Conservation (phyloP, 2,888 invertebrate species). For the Galerucella pusilla region DNA sequence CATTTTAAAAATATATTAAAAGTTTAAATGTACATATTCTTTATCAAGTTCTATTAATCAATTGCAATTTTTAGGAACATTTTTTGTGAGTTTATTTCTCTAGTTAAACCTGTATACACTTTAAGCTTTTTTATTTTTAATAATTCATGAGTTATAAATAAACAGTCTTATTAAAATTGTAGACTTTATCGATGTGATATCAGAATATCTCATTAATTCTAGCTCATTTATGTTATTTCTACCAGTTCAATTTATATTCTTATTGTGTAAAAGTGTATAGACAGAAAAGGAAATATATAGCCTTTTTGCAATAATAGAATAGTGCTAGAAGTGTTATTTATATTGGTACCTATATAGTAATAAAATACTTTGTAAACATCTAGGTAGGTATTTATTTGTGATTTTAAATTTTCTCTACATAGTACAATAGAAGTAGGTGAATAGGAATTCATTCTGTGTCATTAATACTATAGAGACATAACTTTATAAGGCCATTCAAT, state of each 20-base stretch:
- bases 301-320: background rate
- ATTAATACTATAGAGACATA: too few species aligned
- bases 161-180: background rate
- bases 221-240: constrained; percentile 4
- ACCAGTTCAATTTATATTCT: background rate
- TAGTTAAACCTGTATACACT: too few species aligned
- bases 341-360: background rate
- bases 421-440: too few species aligned
- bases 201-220: background rate
- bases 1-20: too few species aligned
- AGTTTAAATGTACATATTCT: too few species aligned
- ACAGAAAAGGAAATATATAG: too few species aligned
- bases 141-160: background rate
- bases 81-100: too few species aligned
- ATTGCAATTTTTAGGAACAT: too few species aligned
- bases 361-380: background rate
- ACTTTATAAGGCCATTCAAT: too few species aligned
- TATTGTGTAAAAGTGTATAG: background rate
- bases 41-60: too few species aligned
- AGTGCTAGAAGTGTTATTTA: background rate
- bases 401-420: background rate
- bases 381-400: background rate
- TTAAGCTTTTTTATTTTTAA: background rate
- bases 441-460: too few species aligned
- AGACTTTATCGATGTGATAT: background rate